Conservation (phyloP, 1,140 invertebrate genomes). For the Coptotermes formosanus region DNA sequence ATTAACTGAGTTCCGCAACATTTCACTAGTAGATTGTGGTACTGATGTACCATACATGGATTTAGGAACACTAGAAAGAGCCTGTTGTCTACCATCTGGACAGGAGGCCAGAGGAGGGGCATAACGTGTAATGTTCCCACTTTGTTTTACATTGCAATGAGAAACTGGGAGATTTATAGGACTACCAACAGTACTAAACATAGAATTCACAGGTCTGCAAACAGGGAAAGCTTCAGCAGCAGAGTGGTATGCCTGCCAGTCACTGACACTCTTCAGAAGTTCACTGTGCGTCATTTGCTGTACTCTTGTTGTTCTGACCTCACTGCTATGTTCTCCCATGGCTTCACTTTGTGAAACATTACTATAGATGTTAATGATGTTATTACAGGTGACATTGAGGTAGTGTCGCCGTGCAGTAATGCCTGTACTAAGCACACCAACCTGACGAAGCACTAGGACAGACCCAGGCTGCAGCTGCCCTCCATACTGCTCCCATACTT, state of each 20-base stretch:
- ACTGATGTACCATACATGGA: background rate
- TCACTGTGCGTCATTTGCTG: background rate
- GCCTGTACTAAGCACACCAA: conserved; percentile 30
- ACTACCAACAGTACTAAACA: background rate
- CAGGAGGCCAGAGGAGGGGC: background rate
- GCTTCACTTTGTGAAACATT: no score
- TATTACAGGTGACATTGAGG: conserved; percentile 32
- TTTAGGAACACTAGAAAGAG: background rate
- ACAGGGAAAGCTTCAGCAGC: background rate
- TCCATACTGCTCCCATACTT: conserved; percentile 31
- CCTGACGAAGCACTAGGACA: conserved; percentile 30
- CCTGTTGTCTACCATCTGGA: background rate
- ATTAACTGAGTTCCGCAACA: background rate
- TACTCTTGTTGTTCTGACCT: background rate
- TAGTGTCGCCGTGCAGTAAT: conserved; percentile 21
- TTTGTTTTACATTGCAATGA: no score
- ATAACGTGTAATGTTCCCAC: no score
- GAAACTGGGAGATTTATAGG: background rate
- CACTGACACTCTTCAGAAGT: background rate
- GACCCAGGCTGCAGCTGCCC: conserved; percentile 27
- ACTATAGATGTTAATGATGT: conserved; percentile 29
- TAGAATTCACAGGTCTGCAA: background rate
- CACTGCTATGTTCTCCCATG: background rate
- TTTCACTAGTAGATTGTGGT: background rate
- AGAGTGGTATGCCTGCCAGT: background rate